phyloP scores from a whole-genome alignment of 2,113 vertebrate species.

The Percopsis transmontana region DNA sequence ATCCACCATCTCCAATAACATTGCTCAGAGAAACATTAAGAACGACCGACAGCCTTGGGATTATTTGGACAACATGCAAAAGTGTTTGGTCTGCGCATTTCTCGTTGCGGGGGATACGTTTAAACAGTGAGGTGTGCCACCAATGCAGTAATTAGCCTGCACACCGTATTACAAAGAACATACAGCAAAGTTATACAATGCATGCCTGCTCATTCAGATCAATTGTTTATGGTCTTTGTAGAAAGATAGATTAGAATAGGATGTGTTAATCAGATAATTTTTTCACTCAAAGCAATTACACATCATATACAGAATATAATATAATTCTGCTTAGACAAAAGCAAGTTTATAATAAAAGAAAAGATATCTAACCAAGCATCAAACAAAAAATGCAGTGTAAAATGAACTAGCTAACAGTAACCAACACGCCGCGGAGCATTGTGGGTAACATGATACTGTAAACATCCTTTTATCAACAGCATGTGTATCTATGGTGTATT shows the following conservation, averaged over 20 bases:
- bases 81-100: slow-evolving; percentile 34
- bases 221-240: too few species aligned
- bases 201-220: too few species aligned
- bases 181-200: too few species aligned
- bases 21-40: slow-evolving; percentile 57
- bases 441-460: slow-evolving; percentile 61
- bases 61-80: slow-evolving; percentile 19
- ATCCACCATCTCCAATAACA: slow-evolving; percentile 80
- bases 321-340: too few species aligned
- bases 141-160: too few species aligned
- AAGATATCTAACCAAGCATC: slow-evolving; percentile 9
- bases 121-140: too few species aligned
- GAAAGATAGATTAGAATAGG: too few species aligned
- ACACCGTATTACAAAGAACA: too few species aligned
- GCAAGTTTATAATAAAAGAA: neutral
- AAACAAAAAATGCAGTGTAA: slow-evolving; percentile 23
- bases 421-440: slow-evolving; percentile 37
- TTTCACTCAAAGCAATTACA: too few species aligned
- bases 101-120: neutral
- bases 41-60: slow-evolving; percentile 28
- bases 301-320: too few species aligned
- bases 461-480: slow-evolving; percentile 68
- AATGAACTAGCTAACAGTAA: slow-evolving; percentile 12
- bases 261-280: too few species aligned
- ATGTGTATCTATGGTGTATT: slow-evolving; percentile 76